Evolutionary conservation across 2,113 vertebrate genomes (phyloP).

Genomic region (Malurus elegans): DNA sequence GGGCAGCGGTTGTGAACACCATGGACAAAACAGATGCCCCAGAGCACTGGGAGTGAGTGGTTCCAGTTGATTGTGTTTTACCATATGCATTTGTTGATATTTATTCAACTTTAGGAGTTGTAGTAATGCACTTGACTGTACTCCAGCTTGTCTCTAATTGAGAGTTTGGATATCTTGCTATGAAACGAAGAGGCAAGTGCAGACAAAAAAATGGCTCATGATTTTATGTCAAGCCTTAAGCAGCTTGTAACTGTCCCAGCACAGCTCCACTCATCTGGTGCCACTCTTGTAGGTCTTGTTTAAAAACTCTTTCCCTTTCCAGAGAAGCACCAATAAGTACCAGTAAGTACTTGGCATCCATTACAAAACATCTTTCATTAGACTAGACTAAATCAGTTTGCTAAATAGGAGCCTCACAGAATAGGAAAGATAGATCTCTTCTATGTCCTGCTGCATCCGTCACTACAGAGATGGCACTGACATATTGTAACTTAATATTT

Average conservation of each 20-base stretch:
- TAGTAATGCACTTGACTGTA: neutral
- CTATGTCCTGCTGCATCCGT: neutral
- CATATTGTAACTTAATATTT: neutral
- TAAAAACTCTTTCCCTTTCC: neutral
- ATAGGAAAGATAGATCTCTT: neutral
- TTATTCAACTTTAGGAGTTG: neutral
- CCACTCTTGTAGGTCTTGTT: neutral
- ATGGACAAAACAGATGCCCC: neutral
- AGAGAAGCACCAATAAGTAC: neutral
- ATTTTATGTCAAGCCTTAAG: neutral
- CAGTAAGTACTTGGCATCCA: neutral
- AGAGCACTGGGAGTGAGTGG: neutral
- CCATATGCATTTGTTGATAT: neutral
- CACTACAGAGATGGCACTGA: neutral
- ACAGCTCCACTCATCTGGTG: neutral
- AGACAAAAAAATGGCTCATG: neutral
- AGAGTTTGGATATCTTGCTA: neutral
- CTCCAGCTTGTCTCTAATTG: neutral
- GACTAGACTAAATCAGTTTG: neutral
- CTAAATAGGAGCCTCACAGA: neutral
- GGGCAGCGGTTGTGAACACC: neutral
- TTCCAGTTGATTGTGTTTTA: neutral
- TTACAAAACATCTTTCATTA: constrained; percentile 13
- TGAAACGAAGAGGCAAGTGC: neutral
- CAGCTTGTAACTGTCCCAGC: neutral